phyloP scores from a whole-genome alignment of 92 coral and sea anemone genomes.

The Porites divaricata region DNA sequence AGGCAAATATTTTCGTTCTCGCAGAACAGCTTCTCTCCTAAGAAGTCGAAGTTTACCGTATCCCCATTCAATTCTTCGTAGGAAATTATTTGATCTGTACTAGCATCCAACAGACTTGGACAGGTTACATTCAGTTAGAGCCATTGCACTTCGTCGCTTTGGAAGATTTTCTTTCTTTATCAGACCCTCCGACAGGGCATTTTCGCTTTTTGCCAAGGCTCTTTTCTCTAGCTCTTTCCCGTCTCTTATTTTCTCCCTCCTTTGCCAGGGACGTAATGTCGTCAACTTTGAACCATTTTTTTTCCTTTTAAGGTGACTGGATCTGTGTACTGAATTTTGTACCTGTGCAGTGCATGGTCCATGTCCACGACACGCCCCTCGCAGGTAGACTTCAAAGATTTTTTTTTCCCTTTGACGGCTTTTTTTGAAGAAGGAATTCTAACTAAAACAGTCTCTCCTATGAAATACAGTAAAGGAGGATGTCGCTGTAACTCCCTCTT shows the following conservation, averaged over 20 bases:
- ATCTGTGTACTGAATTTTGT: constrained; percentile 6
- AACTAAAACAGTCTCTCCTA: constrained; percentile 19
- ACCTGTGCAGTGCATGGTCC: constrained; percentile 16
- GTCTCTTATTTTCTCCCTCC: constrained; percentile 36
- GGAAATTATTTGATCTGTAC: constrained; percentile 23
- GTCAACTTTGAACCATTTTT: constrained; percentile 36
- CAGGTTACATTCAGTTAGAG: too few species aligned
- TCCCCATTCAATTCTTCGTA: constrained; percentile 28
- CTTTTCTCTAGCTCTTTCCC: constrained; percentile 17
- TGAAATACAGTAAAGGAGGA: constrained; percentile 27
- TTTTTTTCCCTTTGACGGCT: constrained; percentile 35
- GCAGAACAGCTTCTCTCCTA: constrained; percentile 6
- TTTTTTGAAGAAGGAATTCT: constrained; percentile 34
- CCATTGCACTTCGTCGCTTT: too few species aligned
- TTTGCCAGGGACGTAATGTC: constrained; percentile 44
- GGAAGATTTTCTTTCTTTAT: background rate
- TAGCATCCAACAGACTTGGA: constrained; percentile 17
- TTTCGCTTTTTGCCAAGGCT: background rate
- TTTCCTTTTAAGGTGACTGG: constrained; percentile 21
- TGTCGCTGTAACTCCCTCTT: constrained; percentile 17
- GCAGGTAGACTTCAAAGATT: constrained; percentile 9
- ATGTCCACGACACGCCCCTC: constrained; percentile 17
- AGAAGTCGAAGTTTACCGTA: constrained; percentile 25
- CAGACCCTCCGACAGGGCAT: background rate
- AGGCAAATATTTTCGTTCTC: background rate